Base-by-base conservation (phyloP, 2,797 vertebrate genomes). In the Knipowitschia caucasica region DNA sequence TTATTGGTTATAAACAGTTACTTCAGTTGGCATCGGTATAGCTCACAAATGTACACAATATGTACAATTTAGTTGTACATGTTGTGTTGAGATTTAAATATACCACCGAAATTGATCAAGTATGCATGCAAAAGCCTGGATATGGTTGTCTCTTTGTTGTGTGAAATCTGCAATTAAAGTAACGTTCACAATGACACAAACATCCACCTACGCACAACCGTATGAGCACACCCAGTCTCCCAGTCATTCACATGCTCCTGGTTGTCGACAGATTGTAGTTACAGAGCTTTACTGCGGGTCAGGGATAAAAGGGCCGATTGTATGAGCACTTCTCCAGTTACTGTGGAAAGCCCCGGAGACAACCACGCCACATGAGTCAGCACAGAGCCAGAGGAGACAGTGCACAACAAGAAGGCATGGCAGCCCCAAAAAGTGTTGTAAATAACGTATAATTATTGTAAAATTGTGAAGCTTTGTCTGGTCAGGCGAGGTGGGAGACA, bases 281-380 rank as follows among this genome's bases (percentile, higher is more conserved):
- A 33, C 42, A 44, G 50, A 43, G 35, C 52, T 51, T n/a, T 56
- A 56, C 61, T 50, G 52, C 59, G 69, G 71, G 62, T 74, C 64
- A 58, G 29, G 74, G 64, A 88, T 34, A 79, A 87, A 89, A 83
- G 81, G 57, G n/a, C 25, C 55, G 58, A 84, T 84, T 88, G 87
- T 89, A 65, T 47, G 40, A 59, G 0, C 3, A 63, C 64, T 53
- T 76, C 77, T 82, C 69, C 67, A 35, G 20, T 78, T 80, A 59
- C 73, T 62, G 61, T 81, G 87, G 85, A 90, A 90, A 89, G 77
- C 72, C 88, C 86, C 80, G 20, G 64, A 67, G 58, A 50, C 33
- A 24, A 66, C 72, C 69, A 76, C 69, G 72, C 81, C 63, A 38
- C 63, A 59, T 86, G 84, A 86, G 76, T 86, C 85, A 87, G 80